Percentiles rank a stretch among this genome's conserved stretches.
Evolutionary conservation across 2,113 vertebrate genomes (phyloP).

Genomic region (Dascyllus trimaculatus): DNA sequence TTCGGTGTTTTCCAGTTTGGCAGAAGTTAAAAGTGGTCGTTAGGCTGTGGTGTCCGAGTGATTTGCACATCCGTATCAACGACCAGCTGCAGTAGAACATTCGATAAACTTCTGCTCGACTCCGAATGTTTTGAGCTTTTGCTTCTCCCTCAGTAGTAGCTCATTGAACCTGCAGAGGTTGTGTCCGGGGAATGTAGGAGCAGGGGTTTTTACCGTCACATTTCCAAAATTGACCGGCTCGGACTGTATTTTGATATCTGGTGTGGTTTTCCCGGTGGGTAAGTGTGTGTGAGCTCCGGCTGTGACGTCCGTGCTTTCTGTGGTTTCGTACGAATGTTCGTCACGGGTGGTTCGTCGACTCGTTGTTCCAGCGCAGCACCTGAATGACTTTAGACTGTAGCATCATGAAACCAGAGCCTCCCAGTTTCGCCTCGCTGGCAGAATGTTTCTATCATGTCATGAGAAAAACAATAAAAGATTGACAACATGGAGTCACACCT

Average conservation of each 20-base stretch:
- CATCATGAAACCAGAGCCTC: slow-evolving; percentile 50
- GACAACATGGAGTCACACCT: slow-evolving; percentile 14
- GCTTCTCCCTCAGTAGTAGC: slow-evolving; percentile 4
- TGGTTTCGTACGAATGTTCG: slow-evolving; percentile 41
- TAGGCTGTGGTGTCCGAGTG: slow-evolving; percentile 35
- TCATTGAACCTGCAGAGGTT: not conserved
- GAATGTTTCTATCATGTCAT: slow-evolving; percentile 70
- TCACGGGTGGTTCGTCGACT: slow-evolving; percentile 38
- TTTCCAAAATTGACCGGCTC: slow-evolving; percentile 51
- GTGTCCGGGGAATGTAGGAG: slow-evolving; percentile 33
- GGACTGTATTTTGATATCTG: slow-evolving; percentile 70
- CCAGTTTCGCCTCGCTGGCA: slow-evolving; percentile 30
- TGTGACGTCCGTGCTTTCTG: slow-evolving; percentile 50
- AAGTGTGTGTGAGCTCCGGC: slow-evolving; percentile 39
- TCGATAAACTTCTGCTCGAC: slow-evolving; percentile 19
- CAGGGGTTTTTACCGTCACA: slow-evolving; percentile 60
- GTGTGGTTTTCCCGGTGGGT: slow-evolving; percentile 37
- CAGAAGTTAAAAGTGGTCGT: not conserved
- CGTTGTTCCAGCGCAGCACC: slow-evolving; percentile 57
- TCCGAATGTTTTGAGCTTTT: not conserved
- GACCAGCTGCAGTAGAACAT: not conserved
- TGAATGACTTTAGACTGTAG: slow-evolving; percentile 74
- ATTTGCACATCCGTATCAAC: slow-evolving; percentile 42
- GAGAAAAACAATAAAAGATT: slow-evolving; percentile 72
- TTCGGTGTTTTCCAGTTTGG: slow-evolving; percentile 46